These are phyloP conservation scores for Dolichopus griseipennis DNA, from an alignment of 2,888 invertebrate species.

Conservation along the genomic window DNA sequence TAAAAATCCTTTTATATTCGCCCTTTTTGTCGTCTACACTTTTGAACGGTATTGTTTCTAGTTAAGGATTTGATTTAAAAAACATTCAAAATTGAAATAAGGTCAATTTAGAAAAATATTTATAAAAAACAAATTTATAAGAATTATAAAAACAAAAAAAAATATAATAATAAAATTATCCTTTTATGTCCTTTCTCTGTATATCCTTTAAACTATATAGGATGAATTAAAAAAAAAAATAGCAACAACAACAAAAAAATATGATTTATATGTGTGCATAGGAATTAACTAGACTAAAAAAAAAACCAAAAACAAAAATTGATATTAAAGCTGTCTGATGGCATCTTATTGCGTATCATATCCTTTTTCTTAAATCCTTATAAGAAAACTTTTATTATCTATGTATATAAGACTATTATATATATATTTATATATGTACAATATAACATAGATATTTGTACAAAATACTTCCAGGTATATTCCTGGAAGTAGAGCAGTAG, in stretches of 20 bases:
- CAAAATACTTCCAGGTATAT: no score
- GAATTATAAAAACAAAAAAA: background rate
- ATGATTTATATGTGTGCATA: background rate
- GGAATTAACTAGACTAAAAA: background rate
- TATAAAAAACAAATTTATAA: background rate
- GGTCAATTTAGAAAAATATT: background rate
- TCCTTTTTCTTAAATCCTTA: no score
- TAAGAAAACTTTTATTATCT: no score
- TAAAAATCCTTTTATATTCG: no score
- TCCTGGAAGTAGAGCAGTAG: no score
- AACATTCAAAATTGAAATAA: background rate
- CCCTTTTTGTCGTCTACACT: no score
- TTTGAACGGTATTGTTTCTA: no score
- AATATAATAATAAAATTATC: background rate
- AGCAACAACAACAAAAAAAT: no score
- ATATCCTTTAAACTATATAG: background rate
- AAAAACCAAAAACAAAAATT: background rate
- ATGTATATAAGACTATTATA: no score
- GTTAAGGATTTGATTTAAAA: no score
- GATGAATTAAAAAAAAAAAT: background rate
- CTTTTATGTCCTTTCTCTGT: background rate
- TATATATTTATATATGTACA: no score
- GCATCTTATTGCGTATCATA: background rate
- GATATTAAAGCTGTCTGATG: background rate
- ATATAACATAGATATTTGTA: no score